Evolutionary conservation across 2,888 invertebrate genomes (phyloP).

Genomic region (Halictus ligatus): DNA sequence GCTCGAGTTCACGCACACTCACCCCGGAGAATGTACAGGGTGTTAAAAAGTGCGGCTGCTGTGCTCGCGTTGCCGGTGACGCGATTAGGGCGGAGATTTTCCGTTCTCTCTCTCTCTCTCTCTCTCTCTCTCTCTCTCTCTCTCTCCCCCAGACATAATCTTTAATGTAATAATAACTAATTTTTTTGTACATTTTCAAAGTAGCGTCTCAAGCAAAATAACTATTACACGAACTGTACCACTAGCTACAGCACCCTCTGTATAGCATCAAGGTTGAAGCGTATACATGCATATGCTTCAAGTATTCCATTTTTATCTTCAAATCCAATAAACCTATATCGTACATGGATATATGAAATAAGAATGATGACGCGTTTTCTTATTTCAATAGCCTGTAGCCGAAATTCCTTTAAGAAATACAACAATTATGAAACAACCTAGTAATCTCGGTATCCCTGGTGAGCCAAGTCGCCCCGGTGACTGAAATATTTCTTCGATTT

Average conservation of each 20-base stretch:
- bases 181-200: neutral
- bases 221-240: neutral
- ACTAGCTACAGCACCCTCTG: neutral
- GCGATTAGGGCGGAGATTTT: neutral
- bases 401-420: no score
- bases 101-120: neutral
- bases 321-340: neutral
- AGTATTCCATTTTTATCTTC: neutral
- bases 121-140: no score
- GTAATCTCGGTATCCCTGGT: no score
- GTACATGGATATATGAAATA: neutral
- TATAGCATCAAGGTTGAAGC: neutral
- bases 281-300: neutral
- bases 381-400: no score
- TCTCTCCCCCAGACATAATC: no score
- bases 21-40: conserved; percentile 9
- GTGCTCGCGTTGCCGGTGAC: neutral
- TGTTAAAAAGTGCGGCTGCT: neutral
- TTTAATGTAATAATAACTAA: neutral
- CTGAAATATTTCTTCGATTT: no score
- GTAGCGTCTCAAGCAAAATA: neutral
- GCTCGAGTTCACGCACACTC: conserved; percentile 28
- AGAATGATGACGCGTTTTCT: neutral
- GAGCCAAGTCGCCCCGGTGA: no score
- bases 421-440: no score